Percentiles rank a stretch among this genome's conserved stretches.
These are phyloP conservation scores for Noctua fimbriata DNA, from an alignment of 2,888 invertebrate genomes.

Conservation along the genomic window DNA sequence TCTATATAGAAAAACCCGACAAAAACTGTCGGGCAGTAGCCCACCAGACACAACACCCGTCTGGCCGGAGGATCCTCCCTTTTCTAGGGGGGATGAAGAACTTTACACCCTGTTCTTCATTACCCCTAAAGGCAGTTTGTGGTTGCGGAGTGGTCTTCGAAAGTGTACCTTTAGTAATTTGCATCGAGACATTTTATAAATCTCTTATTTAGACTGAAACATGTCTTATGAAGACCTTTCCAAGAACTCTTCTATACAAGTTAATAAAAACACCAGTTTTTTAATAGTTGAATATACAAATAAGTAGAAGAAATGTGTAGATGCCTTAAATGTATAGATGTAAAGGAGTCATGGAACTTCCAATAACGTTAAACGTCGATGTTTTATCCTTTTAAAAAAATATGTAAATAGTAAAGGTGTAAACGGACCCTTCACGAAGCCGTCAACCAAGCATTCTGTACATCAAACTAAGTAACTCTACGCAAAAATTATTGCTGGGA, in stretches of 20 bases:
- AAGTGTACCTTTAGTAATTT: not conserved
- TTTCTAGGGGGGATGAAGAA: not conserved
- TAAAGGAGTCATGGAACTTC: not conserved
- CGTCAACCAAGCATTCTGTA: too few relatives aligned
- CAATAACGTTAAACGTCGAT: slow-evolving; percentile 18
- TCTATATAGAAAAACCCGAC: too few relatives aligned
- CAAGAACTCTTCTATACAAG: slow-evolving; percentile 57
- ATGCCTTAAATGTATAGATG: slow-evolving; percentile 51
- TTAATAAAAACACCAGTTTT: slow-evolving; percentile 50
- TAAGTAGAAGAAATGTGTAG: slow-evolving; percentile 37
- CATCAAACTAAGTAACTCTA: too few relatives aligned
- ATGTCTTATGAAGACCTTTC: slow-evolving; percentile 49
- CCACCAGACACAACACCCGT: too few relatives aligned
- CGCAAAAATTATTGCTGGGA: too few relatives aligned
- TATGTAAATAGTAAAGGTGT: too few relatives aligned
- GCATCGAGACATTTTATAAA: not conserved
- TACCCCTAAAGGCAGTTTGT: not conserved
- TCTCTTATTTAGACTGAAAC: slow-evolving; percentile 20
- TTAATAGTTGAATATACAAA: slow-evolving; percentile 17
- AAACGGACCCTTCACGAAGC: too few relatives aligned
- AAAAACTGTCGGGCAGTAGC: too few relatives aligned
- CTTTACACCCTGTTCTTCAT: not conserved
- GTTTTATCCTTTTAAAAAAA: not conserved
- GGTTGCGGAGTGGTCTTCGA: not conserved
- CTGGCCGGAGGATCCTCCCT: too few relatives aligned